phyloP scores from a whole-genome alignment of 2,113 vertebrate genomes.

The Microcebus ravelobensis region DNA sequence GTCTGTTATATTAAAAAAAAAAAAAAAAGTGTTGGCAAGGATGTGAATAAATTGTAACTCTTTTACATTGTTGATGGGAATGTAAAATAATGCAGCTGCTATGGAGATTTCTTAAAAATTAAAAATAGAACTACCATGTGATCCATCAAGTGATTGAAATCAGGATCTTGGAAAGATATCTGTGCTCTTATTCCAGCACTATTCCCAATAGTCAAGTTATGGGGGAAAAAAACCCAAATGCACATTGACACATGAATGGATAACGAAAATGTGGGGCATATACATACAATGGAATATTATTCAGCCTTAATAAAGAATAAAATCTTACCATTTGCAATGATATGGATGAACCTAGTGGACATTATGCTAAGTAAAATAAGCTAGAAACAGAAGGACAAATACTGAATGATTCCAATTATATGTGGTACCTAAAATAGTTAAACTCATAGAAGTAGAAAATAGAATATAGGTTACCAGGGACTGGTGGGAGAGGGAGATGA shows the following conservation, averaged over 20 bases:
- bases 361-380: neutral
- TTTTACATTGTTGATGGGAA: neutral
- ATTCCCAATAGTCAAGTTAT: neutral
- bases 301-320: neutral
- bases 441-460: neutral
- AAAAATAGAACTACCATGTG: neutral
- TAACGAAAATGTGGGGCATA: neutral
- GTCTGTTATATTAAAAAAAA: neutral
- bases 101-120: neutral
- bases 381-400: neutral
- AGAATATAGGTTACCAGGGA: neutral
- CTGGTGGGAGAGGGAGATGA: rapidly evolving
- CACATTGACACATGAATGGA: neutral
- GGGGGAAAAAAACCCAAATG: neutral
- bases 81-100: neutral
- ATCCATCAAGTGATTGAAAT: neutral
- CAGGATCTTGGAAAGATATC: neutral
- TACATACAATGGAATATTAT: neutral
- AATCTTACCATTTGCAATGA: neutral
- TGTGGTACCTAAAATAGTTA: neutral
- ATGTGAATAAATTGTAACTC: neutral
- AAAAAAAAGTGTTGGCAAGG: neutral
- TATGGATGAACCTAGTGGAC: neutral
- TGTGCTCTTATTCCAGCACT: neutral
- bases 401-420: neutral